Base-by-base conservation (phyloP, 2,113 vertebrate species). In the Brachionichthys hirsutus region DNA sequence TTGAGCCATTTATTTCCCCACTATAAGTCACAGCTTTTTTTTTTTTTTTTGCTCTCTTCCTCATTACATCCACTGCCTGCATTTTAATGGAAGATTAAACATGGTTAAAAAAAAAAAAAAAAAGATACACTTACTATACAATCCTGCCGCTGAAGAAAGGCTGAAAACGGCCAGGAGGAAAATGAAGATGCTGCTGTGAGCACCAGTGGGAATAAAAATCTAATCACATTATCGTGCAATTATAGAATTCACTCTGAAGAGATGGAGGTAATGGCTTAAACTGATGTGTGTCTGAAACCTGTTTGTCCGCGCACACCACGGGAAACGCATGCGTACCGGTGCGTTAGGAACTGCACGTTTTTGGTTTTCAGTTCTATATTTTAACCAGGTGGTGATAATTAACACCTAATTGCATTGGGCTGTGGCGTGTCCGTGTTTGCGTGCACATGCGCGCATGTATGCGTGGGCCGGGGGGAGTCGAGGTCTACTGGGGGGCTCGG, bases 401-500 rank as follows among this genome's bases (percentile, higher is more conserved):
- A 20, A 17, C 18, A 17, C 18, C n/a, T n/a, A 19, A 13, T 6
- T 14, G 11, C 19, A 14, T 19, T 10, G 16, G 24, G 45, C 12
- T 48, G 18, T 19, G 11, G 4, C 40, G 3, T 42, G 50, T 40
- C 3, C 15, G 45, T 52, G 16, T 16, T 17, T 56, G 40, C 24
- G 9, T 10, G 17, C 46, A 42, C 3, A 16, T 4, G 9, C n/a
- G 18, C 14, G 48, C 42, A 12, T 42, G 63, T 60, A 56, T 35
- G 76, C 3, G 66, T n/a, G 75, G 3, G 55, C 16, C 52, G 12
- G 70, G 59, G 81, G 24, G 84, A 89, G 85, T 85, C 75, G 68
- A 85, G 80, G 85, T 88, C 87, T 82, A 70, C 81, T 62, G 89
- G 77, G 89, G 77, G 85, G 84, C 80, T 80, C 73, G 71, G 78